These are phyloP conservation scores for Xiphophorus couchianus DNA, from an alignment of 2,113 vertebrate species.

Conservation along the genomic window DNA sequence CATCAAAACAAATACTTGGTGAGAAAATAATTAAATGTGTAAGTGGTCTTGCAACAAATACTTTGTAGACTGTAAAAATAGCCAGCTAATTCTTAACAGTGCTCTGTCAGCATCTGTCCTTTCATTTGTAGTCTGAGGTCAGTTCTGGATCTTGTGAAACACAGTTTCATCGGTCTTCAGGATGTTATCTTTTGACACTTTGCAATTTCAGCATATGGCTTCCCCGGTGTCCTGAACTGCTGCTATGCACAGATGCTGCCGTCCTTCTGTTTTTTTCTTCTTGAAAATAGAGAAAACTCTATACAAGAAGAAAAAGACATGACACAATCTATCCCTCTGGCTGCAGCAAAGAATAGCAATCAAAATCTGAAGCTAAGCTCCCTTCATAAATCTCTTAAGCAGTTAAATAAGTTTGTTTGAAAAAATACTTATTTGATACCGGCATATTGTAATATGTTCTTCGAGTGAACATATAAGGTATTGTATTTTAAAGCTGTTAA, in stretches of 20 bases:
- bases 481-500: too few species aligned
- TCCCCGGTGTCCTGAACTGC: conserved; percentile 54
- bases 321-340: neutral
- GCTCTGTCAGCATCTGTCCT: conserved; percentile 28
- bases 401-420: too few species aligned
- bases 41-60: neutral
- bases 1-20: neutral
- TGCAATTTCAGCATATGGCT: conserved; percentile 63
- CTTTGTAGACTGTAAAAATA: conserved; percentile 21
- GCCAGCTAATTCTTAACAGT: conserved; percentile 40
- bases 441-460: too few species aligned
- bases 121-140: conserved; percentile 53
- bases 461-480: too few species aligned
- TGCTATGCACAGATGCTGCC: conserved; percentile 51
- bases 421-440: too few species aligned
- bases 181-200: conserved; percentile 59
- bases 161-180: conserved; percentile 59
- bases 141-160: conserved; percentile 49
- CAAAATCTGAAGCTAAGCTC: neutral
- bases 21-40: neutral
- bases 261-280: conserved; percentile 12
- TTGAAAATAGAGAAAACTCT: conserved; percentile 10
- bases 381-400: neutral
- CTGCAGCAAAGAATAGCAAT: neutral
- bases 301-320: conserved; percentile 13